Base-by-base conservation (phyloP, 2,888 invertebrate species). In the Yponomeuta evonymella region DNA sequence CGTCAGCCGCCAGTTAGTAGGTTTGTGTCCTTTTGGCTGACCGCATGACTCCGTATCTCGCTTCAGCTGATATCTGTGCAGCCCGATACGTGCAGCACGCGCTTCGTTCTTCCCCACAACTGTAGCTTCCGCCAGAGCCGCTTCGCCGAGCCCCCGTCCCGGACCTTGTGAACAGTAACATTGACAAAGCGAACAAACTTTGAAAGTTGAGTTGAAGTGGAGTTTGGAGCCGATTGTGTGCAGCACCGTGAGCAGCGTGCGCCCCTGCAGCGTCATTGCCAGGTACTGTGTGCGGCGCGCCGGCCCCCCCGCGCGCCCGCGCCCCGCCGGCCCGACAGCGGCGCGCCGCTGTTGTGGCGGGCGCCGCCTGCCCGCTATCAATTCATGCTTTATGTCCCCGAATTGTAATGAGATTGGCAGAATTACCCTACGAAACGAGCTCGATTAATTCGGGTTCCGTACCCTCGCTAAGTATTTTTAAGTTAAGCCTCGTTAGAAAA, bases 21-120 rank as follows among this genome's bases (percentile, higher is more conserved):
- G 92, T 92, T 92, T 90, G 92, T 89, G 92, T 92, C 92, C 91
- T 90, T 90, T 92, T 90, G 92, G 92, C 92, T 92, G 92, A 92
- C 92, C 92, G 93, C 92, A 92, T 92, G 92, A 92, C 92, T 93
- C 91, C 91, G 91, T 88, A 92, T 90, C 82, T 89, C 85, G 93
- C 92, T 93, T 92, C 90, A 90, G 92, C 91, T 89, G 88, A 87
- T 90, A 87, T 81, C 87, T 83, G 84, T 88, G 85, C 87, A 72
- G 70, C 70, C 74, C 68, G 70, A 66, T 51, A 85, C 86, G 87
- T 86, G 84, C 85, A 86, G 79, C 89, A 87, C 90, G 89, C 90
- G 90, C 90, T 89, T 89, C 84, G 81, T 78, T 80, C 77, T 80
- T 81, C 81, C 83, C 82, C 81, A 78, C 78, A 78, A 79, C 86